phyloP scores from a whole-genome alignment of 2,113 vertebrate species.

The Brevimyrus niger region DNA sequence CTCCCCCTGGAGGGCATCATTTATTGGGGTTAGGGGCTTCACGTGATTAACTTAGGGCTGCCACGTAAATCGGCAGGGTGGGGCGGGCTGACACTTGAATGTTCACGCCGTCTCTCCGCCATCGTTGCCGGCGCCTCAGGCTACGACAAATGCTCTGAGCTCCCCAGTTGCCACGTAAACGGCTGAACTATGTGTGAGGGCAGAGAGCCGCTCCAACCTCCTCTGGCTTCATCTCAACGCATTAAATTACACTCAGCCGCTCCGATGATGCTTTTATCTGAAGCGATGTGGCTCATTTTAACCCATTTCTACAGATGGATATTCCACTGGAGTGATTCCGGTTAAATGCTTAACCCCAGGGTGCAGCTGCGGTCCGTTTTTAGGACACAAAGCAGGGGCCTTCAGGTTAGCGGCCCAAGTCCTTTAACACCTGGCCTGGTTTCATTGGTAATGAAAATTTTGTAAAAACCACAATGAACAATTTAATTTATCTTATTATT shows the following conservation, averaged over 20 bases:
- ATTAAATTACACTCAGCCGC: slow-evolving; percentile 3
- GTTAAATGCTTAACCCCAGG: neutral
- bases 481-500: neutral
- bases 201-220: neutral
- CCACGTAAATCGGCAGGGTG: slow-evolving; percentile 69
- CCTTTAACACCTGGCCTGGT: neutral
- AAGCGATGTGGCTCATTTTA: neutral
- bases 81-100: slow-evolving; percentile 71
- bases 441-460: neutral
- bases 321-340: neutral
- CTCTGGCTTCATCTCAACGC: neutral
- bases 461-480: neutral
- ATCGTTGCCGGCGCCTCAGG: slow-evolving; percentile 63
- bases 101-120: slow-evolving; percentile 71
- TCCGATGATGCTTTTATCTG: neutral
- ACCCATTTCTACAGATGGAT: neutral
- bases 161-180: slow-evolving; percentile 47
- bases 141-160: slow-evolving; percentile 58
- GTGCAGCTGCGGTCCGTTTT: neutral
- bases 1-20: slow-evolving; percentile 76
- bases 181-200: slow-evolving; percentile 22
- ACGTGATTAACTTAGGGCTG: slow-evolving; percentile 70
- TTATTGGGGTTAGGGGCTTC: slow-evolving; percentile 81
- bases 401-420: neutral
- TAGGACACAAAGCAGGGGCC: neutral